Conservation (phyloP, 1,140 invertebrate species). For the Bombus terrestris region DNA sequence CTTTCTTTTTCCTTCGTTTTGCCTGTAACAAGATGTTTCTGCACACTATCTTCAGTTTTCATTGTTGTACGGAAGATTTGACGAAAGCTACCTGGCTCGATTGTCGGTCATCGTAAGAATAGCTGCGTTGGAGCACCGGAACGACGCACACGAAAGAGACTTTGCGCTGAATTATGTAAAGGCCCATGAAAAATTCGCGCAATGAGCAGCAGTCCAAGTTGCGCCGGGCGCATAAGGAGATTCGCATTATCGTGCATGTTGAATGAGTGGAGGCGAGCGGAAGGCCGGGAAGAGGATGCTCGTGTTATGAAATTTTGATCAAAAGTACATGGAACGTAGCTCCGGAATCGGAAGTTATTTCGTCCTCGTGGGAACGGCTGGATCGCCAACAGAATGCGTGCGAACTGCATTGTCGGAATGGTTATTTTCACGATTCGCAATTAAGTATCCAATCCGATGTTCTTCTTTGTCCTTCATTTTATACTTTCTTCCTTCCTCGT, state of each 20-base stretch:
- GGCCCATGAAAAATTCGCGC: slow-evolving; percentile 69
- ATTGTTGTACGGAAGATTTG: background rate
- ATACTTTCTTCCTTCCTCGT: background rate
- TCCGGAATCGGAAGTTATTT: slow-evolving; percentile 56
- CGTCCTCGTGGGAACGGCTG: slow-evolving; percentile 1
- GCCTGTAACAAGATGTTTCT: background rate
- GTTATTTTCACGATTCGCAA: background rate
- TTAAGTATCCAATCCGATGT: background rate
- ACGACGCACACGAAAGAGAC: slow-evolving; percentile 56
- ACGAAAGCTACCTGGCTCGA: background rate
- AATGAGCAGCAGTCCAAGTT: slow-evolving; percentile 54
- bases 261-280: slow-evolving; percentile 53
- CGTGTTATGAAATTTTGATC: slow-evolving; percentile 72
- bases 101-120: background rate
- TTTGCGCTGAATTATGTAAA: slow-evolving; percentile 68
- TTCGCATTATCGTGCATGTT: slow-evolving; percentile 74
- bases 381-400: slow-evolving; percentile 22
- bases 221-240: slow-evolving; percentile 70
- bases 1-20: background rate
- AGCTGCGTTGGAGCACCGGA: background rate
- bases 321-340: slow-evolving; percentile 39
- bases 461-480: background rate
- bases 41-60: background rate
- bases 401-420: slow-evolving; percentile 13
- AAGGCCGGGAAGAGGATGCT: slow-evolving; percentile 24